These are phyloP conservation scores for Ceratosolen solmsi DNA, from an alignment of 1,140 invertebrate genomes.

Conservation along the genomic window DNA sequence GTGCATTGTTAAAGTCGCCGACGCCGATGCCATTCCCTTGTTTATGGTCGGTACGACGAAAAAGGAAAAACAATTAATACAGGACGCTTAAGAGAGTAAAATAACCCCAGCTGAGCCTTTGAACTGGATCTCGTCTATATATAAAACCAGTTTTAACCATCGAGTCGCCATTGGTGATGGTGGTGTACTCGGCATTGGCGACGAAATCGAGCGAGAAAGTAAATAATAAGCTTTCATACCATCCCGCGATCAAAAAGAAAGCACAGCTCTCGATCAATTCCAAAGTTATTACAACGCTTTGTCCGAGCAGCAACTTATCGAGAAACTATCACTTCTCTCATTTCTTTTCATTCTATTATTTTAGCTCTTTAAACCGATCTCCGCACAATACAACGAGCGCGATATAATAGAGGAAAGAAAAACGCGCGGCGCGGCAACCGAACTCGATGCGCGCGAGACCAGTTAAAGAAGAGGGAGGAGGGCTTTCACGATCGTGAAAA, in stretches of 20 bases:
- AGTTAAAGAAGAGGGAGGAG: not conserved
- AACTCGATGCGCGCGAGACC: not conserved
- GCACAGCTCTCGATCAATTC: not conserved
- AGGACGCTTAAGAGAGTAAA: slow-evolving; percentile 19
- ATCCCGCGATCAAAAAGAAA: not conserved
- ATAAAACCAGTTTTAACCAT: slow-evolving; percentile 20
- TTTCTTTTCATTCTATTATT: not conserved
- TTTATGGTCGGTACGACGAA: not conserved
- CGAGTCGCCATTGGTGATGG: not conserved
- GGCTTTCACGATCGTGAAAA: not conserved
- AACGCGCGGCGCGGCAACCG: not conserved
- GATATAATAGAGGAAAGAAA: slow-evolving; percentile 31
- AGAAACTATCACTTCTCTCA: slow-evolving; percentile 6
- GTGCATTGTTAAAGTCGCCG: not conserved
- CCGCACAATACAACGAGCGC: not conserved
- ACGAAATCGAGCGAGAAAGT: slow-evolving; percentile 1
- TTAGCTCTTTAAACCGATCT: not conserved
- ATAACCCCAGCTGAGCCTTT: not conserved
- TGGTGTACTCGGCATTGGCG: not conserved
- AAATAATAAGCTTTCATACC: not conserved
- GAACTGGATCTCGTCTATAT: slow-evolving; percentile 1
- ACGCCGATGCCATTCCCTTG: not conserved
- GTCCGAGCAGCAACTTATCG: not conserved
- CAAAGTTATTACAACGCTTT: not conserved
- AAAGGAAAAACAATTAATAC: slow-evolving; percentile 12